Conservation (phyloP, 1,140 invertebrate genomes). For the Eurosta solidaginis region DNA sequence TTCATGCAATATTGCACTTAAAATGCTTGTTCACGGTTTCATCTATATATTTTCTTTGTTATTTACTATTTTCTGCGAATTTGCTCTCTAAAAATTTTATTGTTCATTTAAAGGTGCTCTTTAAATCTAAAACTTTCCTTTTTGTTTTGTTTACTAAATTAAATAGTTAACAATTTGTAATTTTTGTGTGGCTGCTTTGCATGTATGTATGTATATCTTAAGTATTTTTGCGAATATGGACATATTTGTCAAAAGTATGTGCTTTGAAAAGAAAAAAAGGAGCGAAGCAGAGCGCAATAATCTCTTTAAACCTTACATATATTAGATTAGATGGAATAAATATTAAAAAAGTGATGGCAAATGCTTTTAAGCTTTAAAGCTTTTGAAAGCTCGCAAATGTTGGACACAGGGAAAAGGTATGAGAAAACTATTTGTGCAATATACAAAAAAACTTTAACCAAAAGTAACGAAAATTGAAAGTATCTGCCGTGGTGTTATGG, state of each 20-base stretch:
- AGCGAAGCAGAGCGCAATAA: too few relatives aligned
- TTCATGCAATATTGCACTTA: background rate
- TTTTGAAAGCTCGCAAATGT: too few relatives aligned
- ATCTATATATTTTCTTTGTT: slow-evolving; percentile 7
- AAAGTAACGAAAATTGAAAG: too few relatives aligned
- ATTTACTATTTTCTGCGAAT: slow-evolving; percentile 27
- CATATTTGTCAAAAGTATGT: slow-evolving; percentile 48
- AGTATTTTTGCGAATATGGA: slow-evolving; percentile 45
- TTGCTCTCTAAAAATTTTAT: slow-evolving; percentile 25
- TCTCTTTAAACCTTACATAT: too few relatives aligned
- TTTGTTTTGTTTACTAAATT: slow-evolving; percentile 33
- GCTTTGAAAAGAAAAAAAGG: background rate
- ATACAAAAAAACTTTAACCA: too few relatives aligned
- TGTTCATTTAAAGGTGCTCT: slow-evolving; percentile 25
- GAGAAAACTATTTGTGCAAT: too few relatives aligned
- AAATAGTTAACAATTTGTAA: slow-evolving; percentile 23
- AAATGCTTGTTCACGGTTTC: background rate
- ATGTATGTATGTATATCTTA: background rate
- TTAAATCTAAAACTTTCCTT: slow-evolving; percentile 21
- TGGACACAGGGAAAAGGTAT: too few relatives aligned
- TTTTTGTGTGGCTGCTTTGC: slow-evolving; percentile 1
- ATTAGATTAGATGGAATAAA: too few relatives aligned
- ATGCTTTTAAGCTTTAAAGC: too few relatives aligned
- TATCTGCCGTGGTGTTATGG: too few relatives aligned
- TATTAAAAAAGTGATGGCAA: too few relatives aligned